Evolutionary conservation across 2,888 invertebrate species (phyloP), one percentile per base, ranked within the genome.

Genomic region (Caprella mutica): DNA sequence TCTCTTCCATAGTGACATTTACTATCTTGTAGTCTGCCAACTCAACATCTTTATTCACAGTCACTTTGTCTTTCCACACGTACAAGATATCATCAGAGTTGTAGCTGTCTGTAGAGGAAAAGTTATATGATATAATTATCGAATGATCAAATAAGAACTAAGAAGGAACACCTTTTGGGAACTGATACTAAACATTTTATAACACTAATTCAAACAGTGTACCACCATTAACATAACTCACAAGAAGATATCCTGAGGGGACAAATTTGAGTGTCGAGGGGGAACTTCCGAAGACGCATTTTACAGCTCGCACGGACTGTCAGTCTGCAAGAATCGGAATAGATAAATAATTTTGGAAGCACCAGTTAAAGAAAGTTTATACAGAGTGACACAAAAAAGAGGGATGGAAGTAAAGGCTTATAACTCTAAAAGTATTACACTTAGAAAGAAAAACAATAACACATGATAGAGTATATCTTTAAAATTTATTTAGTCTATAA

Each of bases 231-330:
- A 60, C 64, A 61, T 5, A 26, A 60, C 64, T 64, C 30, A 64
- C 64, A 64, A 8, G 64, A 64, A 12, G 76, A 77, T 17, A 77
- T 71, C 9, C 73, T 67, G 2, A 77, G 68, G 0, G 75, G 74
- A 66, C 77, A 77, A 1, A 70, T 70, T 68, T 77, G 76, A 6
- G 71, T 71, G 68, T 77, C 77, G 66, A 77, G 68, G 0, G 77
- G 77, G 67, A 77, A 78, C 59, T 76, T 73, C 39, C 72, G 68
- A 56, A 77, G 69, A 54, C 74, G 70, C 77, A 77, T 77, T n/a
- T 72, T 72, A 61, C 77, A 77, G 33, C 70, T 72, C 3, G 77
- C 77, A 66, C 74, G 73, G 9, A 77, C 71, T 5, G 77, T 77
- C 65, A 77, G 66, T 65, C 76, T 75, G 56, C 1, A 50, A 40